Conservation (phyloP, 2,113 vertebrate genomes). For the Crotalus viridis region DNA sequence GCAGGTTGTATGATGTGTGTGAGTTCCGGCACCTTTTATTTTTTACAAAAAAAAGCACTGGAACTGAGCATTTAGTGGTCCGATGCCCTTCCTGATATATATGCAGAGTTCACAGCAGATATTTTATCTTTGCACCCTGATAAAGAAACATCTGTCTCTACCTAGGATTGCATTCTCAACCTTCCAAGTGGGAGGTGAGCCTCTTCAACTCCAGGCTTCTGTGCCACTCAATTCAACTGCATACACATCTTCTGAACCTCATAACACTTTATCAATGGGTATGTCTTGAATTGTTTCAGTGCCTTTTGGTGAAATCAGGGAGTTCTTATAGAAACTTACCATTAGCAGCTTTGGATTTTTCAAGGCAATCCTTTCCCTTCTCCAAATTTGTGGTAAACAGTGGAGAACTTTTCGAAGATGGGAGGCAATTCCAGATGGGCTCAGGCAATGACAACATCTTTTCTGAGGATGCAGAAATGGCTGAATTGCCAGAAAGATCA, state of each 20-base stretch:
- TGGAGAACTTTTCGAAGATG: conserved; percentile 16
- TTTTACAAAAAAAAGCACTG: too few relatives aligned
- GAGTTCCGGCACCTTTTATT: too few relatives aligned
- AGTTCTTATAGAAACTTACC: conserved; percentile 56
- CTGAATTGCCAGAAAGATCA: neutral
- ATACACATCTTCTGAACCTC: neutral
- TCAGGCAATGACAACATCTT: neutral
- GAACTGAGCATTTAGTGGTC: neutral
- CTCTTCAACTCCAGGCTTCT: neutral
- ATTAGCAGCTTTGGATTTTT: conserved; percentile 41
- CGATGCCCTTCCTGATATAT: neutral
- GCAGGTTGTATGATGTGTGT: too few relatives aligned
- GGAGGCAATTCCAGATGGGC: fast-evolving
- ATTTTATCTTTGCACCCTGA: neutral
- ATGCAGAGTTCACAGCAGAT: neutral
- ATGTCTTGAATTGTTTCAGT: neutral
- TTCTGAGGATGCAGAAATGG: neutral
- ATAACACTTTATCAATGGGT: neutral
- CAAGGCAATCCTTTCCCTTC: neutral
- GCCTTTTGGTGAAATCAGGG: neutral
- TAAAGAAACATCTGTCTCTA: neutral
- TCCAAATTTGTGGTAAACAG: neutral
- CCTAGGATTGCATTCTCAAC: neutral
- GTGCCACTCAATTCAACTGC: neutral
- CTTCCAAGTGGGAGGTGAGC: neutral